Evolutionary conservation across 2,797 vertebrate genomes (phyloP), one percentile per base, ranked within the genome.

Genomic region (Eutrigla gurnardus): DNA sequence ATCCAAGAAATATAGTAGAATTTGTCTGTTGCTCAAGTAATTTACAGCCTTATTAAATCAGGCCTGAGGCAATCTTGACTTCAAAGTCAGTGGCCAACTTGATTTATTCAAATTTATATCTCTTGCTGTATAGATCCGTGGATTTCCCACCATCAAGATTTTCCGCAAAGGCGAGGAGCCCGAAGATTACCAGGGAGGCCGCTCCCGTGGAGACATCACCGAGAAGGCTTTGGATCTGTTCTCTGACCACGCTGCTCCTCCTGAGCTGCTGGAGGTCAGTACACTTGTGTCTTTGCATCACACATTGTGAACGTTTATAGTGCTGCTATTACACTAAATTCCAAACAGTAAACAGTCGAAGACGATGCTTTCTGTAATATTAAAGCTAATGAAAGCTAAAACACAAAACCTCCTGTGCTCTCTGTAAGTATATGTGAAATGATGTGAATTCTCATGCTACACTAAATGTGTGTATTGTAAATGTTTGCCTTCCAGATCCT

Each of bases 91-190:
- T 25, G 25, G 25, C 25, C 25, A 25, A 1, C 1, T 25, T 25
- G 25, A 25, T 25, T 25, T 25, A 25, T 25, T 25, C 25, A 25
- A 25, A 53, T 50, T 3, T 58, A 1, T 73, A 3, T 63, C 14
- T 45, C 14, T 45, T 14, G 8, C 3, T 46, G 15, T 77, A 5
- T 73, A 99, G 98, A 94, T 99, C 80, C 94, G 96, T 68, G 97
- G 98, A 70, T 99, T 98, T 88, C 98, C 98, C 74, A 97, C 96
- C 46, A 99, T 99, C 89, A 99, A 99, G 93, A 92, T 99, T 69
- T 99, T 99, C 93, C 96, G 96, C 83, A 98, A 97, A 93, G 97
- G 97, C 45, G 97, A 99, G 80, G 94, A 97, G 55, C 97, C 97
- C 0, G 93, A 96, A 81, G 97, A 98, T 89, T 99, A 96, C 73